Percentiles rank a stretch among this genome's conserved stretches.
Evolutionary conservation across 2,797 vertebrate species (phyloP).

Genomic region (Mionectes olivaceus): DNA sequence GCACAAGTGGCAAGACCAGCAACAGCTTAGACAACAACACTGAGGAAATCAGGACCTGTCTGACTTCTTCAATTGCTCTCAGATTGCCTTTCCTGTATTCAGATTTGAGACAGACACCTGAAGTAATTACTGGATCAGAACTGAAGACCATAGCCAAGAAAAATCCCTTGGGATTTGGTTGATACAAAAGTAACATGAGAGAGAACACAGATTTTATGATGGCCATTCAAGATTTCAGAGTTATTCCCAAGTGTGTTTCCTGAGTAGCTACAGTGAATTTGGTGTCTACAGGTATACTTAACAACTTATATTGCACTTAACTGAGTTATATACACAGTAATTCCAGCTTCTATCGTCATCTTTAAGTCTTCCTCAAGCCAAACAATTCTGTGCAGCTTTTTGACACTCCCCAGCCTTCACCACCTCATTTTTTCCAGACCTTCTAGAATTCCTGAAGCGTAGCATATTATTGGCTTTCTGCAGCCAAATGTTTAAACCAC

Average conservation of each 20-base stretch:
- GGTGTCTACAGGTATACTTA: background rate
- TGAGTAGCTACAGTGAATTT: background rate
- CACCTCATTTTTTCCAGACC: background rate
- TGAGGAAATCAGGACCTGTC: background rate
- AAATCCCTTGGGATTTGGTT: background rate
- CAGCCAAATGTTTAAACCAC: background rate
- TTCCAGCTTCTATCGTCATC: background rate
- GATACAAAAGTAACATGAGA: background rate
- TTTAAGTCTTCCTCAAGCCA: background rate
- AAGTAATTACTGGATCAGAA: background rate
- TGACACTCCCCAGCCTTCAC: background rate
- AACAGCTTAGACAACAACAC: background rate
- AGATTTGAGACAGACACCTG: background rate
- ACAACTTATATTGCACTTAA: background rate
- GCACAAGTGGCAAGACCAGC: background rate
- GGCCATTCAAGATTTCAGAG: background rate
- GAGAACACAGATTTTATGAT: background rate
- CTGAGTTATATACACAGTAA: background rate
- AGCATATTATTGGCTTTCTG: background rate
- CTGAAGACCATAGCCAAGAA: background rate
- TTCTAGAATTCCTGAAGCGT: background rate
- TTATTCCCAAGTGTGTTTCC: background rate
- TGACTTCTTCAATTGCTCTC: rapidly evolving
- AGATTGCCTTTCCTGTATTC: background rate
- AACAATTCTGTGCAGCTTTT: background rate